Base-by-base conservation (phyloP, 2,797 vertebrate genomes). In the Brachyalestes nurse region DNA sequence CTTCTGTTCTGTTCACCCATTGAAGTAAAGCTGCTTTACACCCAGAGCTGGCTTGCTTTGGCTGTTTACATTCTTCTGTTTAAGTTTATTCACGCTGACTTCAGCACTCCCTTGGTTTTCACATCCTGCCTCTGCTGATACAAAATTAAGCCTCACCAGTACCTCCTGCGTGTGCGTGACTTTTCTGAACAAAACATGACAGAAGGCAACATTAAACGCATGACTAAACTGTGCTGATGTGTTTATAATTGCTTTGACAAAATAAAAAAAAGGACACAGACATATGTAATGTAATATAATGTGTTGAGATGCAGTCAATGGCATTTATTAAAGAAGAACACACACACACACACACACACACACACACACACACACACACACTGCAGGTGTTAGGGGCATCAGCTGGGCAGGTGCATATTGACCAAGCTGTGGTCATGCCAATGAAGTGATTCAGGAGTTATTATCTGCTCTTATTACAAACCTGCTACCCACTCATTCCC, bases 361-460 rank as follows among this genome's bases (percentile, higher is more conserved):
- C 23, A 69, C 58, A 83, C 66, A 47, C 66, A 70, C 42, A 28
- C 23, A 57, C 51, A 83, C 69, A 53, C 49, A 72, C 70, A 19
- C 6, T 4, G 6, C 23, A 72, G 53, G 73, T 62, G 58, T 65
- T 65, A 58, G 38, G 40, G 69, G 67, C 75, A 71, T 76, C 65
- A 72, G 47, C 28, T 70, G 57, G 34, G 58, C 40, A 76, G 61
- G 72, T 42, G 38, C 66, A 74, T 55, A 51, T 70, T 23, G 10
- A 47, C 10, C 5, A 14, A 17, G 17, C 49, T 55, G 16, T 72
- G 72, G 47, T 40, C 58, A 70, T 53, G 47, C 65, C 4, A 45
- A 13, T 57, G 74, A 51, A 83, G 49, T 47, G 19, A 28, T 65
- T 61, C 38, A 58, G 64, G 69, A 71, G 77, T 83, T 70, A 78